phyloP scores from a whole-genome alignment of 1,140 invertebrate species.

The Tetramorium simillimum region DNA sequence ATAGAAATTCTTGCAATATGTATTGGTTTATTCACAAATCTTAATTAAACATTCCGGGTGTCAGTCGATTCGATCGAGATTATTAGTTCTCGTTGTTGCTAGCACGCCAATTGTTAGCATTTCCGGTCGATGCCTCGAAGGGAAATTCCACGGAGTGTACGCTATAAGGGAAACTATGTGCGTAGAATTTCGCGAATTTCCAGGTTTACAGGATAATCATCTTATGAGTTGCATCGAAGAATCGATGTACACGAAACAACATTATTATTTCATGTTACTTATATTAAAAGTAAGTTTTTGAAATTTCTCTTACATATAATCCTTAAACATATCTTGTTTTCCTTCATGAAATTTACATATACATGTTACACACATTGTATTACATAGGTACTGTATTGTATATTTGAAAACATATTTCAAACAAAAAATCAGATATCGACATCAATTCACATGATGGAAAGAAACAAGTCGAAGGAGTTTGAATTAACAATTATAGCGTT shows the following conservation, averaged over 20 bases:
- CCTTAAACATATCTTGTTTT: not conserved
- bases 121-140: constrained; percentile 58
- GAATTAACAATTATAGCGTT: constrained; percentile 20
- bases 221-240: constrained; percentile 50
- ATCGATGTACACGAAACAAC: constrained; percentile 40
- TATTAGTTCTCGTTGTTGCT: constrained; percentile 59
- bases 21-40: constrained; percentile 46
- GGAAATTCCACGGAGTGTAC: constrained; percentile 51
- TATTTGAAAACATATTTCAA: not conserved
- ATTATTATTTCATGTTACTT: constrained; percentile 39
- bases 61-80: constrained; percentile 52
- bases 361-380: no score
- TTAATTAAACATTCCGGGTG: constrained; percentile 58
- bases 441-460: not conserved
- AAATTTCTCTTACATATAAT: not conserved
- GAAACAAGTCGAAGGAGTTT: not conserved
- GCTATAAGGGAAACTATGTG: constrained; percentile 59
- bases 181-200: constrained; percentile 60
- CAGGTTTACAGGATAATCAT: constrained; percentile 54
- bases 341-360: not conserved
- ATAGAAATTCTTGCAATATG: constrained; percentile 29
- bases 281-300: not conserved
- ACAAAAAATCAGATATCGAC: not conserved
- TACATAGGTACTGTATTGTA: not conserved
- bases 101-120: constrained; percentile 58